phyloP scores from a whole-genome alignment of 2,888 invertebrate genomes.

The Ethmia dodecea region DNA sequence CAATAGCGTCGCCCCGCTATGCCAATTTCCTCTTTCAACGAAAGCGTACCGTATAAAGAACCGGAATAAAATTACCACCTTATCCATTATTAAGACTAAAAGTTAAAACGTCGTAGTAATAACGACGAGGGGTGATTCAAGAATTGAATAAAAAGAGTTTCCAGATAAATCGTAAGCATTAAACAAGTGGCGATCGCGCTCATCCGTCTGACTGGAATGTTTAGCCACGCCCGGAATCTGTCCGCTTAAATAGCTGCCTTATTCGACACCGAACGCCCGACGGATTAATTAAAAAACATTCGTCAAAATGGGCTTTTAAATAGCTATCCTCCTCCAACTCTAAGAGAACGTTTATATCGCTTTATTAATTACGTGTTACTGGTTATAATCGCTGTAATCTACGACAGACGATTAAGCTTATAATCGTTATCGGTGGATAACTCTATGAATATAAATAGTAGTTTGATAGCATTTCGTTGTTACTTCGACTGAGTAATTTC shows the following conservation, averaged over 20 bases:
- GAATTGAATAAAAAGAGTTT: conserved; percentile 9
- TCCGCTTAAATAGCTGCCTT: conserved; percentile 52
- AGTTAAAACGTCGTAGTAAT: conserved; percentile 34
- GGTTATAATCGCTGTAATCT: conserved; percentile 50
- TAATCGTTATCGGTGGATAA: conserved; percentile 39
- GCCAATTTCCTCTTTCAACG: conserved; percentile 69
- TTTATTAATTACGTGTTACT: conserved; percentile 48
- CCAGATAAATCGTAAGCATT: conserved; percentile 29
- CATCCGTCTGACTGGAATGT: conserved; percentile 38
- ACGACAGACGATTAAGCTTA: conserved; percentile 53
- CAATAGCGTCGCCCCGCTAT: conserved; percentile 65
- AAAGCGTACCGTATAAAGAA: conserved; percentile 60
- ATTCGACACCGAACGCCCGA: conserved; percentile 52
- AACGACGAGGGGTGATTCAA: conserved; percentile 8
- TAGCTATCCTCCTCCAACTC: conserved; percentile 35
- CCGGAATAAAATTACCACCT: conserved; percentile 66
- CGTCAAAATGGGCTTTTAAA: conserved; percentile 56
- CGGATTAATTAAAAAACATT: conserved; percentile 67
- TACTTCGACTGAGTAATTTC: conserved; percentile 37
- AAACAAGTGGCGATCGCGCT: conserved; percentile 33
- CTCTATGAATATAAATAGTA: conserved; percentile 44
- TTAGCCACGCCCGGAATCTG: conserved; percentile 56
- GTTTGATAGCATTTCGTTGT: conserved; percentile 29
- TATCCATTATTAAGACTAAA: conserved; percentile 44
- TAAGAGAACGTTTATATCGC: conserved; percentile 15